These are phyloP conservation scores for Coluber constrictor DNA, from an alignment of 2,797 vertebrate genomes.

Conservation along the genomic window DNA sequence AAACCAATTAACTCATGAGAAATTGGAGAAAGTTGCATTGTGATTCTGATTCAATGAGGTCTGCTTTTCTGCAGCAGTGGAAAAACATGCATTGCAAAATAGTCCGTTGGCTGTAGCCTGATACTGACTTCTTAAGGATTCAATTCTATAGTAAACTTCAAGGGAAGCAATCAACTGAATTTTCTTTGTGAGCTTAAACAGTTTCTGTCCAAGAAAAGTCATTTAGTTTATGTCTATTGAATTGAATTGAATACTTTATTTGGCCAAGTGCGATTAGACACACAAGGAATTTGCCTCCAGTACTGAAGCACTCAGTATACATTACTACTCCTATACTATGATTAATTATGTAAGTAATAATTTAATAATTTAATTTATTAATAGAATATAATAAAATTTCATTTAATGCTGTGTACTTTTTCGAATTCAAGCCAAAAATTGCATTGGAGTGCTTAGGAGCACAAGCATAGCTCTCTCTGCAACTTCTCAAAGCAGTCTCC, in stretches of 20 bases:
- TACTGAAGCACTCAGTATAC: neutral
- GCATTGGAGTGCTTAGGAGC: neutral
- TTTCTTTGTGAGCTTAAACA: slow-evolving; percentile 3
- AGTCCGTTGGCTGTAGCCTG: neutral
- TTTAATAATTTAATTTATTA: neutral
- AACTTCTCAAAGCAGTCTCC: neutral
- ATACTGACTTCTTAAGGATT: neutral
- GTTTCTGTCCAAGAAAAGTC: neutral
- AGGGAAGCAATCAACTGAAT: neutral
- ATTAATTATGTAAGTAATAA: neutral
- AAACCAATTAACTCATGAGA: slow-evolving; percentile 18
- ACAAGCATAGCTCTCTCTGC: neutral
- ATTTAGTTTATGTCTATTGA: neutral
- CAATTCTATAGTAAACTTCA: neutral
- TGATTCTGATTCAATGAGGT: slow-evolving; percentile 5
- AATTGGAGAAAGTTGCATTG: slow-evolving; percentile 13
- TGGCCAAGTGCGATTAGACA: neutral
- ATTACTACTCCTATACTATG: neutral
- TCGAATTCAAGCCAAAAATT: neutral
- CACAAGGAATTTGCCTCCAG: neutral
- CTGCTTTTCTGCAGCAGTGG: neutral
- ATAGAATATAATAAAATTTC: neutral
- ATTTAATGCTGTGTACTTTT: neutral
- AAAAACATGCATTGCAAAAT: neutral
- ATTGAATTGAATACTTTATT: neutral